Percentiles rank a stretch among this genome's conserved stretches.
phyloP scores from a whole-genome alignment of 2,797 vertebrate genomes.

The Chelmon rostratus region DNA sequence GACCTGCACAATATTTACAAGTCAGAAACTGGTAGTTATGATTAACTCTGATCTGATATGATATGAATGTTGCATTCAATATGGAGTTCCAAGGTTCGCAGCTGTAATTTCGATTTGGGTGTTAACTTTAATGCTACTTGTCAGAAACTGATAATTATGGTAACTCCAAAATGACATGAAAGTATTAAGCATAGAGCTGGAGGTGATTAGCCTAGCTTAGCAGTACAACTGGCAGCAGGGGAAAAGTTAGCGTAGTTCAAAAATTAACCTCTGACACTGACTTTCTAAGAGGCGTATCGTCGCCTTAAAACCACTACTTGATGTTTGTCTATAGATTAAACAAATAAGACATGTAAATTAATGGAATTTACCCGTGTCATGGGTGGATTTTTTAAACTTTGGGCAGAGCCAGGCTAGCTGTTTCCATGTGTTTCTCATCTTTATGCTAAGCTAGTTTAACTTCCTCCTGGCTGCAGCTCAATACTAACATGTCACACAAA shows the following conservation, averaged over 20 bases:
- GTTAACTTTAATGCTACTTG: not conserved
- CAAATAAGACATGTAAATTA: not conserved
- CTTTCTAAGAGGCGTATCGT: not conserved
- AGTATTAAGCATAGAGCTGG: not conserved
- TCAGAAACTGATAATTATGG: no score
- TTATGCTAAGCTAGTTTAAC: conserved; percentile 13
- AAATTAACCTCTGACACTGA: not conserved
- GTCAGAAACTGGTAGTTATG: no score
- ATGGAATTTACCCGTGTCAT: not conserved
- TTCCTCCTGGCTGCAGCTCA: not conserved
- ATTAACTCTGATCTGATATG: not conserved
- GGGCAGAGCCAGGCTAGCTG: not conserved
- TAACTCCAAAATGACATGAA: no score
- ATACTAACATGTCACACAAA: not conserved
- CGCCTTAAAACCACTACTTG: not conserved
- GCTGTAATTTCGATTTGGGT: not conserved
- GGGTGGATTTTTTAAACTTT: not conserved
- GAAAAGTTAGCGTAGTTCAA: not conserved
- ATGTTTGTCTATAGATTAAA: no score
- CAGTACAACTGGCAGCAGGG: not conserved
- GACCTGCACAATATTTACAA: not conserved
- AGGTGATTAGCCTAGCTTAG: conserved; percentile 10
- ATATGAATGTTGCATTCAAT: accelerated
- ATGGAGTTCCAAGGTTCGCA: not conserved
- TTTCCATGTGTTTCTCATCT: conserved; percentile 1